Evolutionary conservation across 2,113 vertebrate species (phyloP).

Genomic region (Sus scrofa): T2T-Sscrofa CM000824.6:117202501-117203000

Average conservation of each 20-base stretch:
- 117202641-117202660: not conserved
- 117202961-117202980: not conserved
- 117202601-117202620: not conserved
- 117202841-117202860: not conserved
- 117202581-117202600: not conserved
- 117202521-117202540: not conserved
- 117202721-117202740: not conserved
- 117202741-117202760: not conserved
- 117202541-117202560: not conserved
- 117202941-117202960: not conserved
- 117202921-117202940: not conserved
- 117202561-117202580: slow-evolving; percentile 2
- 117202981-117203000: not conserved
- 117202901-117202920: slow-evolving; percentile 38
- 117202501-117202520: not conserved
- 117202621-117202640: not conserved
- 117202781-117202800: not conserved
- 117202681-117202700: not conserved
- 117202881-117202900: not conserved
- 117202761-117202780: slow-evolving; percentile 30
- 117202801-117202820: not conserved
- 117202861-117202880: not conserved
- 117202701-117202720: not conserved
- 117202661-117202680: not conserved
- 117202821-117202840: not conserved